Evolutionary conservation across 2,797 vertebrate species (phyloP).

Genomic region (Coregonus ussuriensis): DNA sequence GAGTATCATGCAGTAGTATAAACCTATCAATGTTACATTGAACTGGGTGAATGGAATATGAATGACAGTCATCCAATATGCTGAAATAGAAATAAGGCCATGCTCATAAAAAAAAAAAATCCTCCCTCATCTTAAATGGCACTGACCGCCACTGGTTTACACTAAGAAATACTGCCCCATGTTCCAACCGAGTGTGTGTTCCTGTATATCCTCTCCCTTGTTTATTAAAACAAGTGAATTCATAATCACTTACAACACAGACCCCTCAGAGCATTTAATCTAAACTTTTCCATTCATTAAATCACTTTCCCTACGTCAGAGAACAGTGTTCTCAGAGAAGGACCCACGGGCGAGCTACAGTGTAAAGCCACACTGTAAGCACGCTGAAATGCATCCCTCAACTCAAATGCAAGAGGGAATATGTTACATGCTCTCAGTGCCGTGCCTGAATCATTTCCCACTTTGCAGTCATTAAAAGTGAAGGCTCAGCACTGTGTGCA

Average conservation of each 20-base stretch:
- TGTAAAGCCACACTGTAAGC: slow-evolving; percentile 16
- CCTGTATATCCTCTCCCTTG: slow-evolving; percentile 1
- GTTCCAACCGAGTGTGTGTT: neutral
- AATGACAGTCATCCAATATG: too few species aligned
- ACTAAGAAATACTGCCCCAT: slow-evolving; percentile 24
- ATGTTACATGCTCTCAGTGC: slow-evolving; percentile 15
- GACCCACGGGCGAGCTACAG: slow-evolving; percentile 28
- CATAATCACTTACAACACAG: slow-evolving; percentile 32
- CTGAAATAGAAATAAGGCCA: too few species aligned
- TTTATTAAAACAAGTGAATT: slow-evolving; percentile 41
- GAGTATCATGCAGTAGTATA: too few species aligned
- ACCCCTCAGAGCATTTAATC: neutral
- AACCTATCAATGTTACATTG: too few species aligned
- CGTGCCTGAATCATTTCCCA: slow-evolving; percentile 31
- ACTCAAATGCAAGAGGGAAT: slow-evolving; percentile 21
- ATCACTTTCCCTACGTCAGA: slow-evolving; percentile 26
- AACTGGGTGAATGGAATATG: too few species aligned
- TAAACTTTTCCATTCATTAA: slow-evolving; percentile 7
- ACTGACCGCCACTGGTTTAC: slow-evolving; percentile 33
- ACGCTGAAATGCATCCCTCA: slow-evolving; percentile 22
- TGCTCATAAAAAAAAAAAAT: slow-evolving; percentile 28
- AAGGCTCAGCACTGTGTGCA: slow-evolving; percentile 25
- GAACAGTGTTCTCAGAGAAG: slow-evolving; percentile 39
- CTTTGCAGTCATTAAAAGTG: slow-evolving; percentile 34
- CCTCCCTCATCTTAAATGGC: slow-evolving; percentile 31